Conservation (phyloP, 2,888 invertebrate species). For the Plebejus melissa region DNA sequence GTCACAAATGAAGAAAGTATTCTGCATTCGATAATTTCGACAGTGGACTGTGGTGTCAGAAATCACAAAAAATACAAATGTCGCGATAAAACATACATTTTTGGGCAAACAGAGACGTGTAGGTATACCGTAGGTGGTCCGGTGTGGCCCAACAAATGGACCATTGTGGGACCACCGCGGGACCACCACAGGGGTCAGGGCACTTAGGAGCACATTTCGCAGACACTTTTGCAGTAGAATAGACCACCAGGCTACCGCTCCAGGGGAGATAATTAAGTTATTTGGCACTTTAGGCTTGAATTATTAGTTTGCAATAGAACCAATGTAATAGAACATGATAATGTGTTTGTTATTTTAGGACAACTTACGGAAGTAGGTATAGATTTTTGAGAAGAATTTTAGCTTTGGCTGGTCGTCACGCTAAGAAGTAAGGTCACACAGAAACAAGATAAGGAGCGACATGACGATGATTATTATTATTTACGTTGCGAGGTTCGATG, state of each 20-base stretch:
- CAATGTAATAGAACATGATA: not conserved
- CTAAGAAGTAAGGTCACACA: no score
- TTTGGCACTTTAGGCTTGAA: not conserved
- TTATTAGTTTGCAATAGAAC: not conserved
- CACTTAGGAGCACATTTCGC: not conserved
- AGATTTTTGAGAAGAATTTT: no score
- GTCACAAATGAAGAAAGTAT: not conserved
- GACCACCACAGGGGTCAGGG: not conserved
- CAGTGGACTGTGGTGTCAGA: not conserved
- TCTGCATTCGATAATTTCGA: not conserved
- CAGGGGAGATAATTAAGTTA: not conserved
- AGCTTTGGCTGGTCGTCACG: no score
- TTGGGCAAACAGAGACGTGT: not conserved
- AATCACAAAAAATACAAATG: not conserved
- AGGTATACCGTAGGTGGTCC: not conserved
- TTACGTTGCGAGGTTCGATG: no score
- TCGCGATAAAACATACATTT: not conserved
- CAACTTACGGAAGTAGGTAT: not conserved
- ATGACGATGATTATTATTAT: no score
- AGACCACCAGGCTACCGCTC: not conserved
- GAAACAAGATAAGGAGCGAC: no score
- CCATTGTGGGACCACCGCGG: not conserved
- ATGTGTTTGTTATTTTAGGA: slow-evolving; percentile 8
- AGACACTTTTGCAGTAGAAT: not conserved
- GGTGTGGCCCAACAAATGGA: not conserved